These are phyloP conservation scores for Pseudomyrmex sp. DNA, from an alignment of 1,140 invertebrate genomes.

Conservation along the genomic window DNA sequence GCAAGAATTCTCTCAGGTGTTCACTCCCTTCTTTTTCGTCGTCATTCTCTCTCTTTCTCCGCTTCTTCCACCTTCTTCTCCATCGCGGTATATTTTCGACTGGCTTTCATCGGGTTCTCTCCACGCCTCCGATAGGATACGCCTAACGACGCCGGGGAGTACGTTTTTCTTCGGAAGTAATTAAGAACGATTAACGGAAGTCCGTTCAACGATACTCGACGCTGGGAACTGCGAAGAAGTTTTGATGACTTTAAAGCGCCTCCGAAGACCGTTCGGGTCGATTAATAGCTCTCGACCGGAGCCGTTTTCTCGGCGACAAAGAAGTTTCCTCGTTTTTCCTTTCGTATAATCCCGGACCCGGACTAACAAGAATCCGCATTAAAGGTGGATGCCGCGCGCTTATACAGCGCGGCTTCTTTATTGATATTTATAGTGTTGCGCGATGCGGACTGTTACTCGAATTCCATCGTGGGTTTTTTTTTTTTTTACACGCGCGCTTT, in stretches of 20 bases:
- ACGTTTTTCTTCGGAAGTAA: constrained; percentile 66
- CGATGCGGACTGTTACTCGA: constrained; percentile 10
- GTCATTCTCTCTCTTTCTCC: not conserved
- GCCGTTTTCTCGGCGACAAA: constrained; percentile 43
- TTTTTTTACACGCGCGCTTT: constrained; percentile 9
- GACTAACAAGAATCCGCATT: constrained; percentile 52
- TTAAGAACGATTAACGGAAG: constrained; percentile 67
- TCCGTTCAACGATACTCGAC: constrained; percentile 41
- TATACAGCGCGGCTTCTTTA: constrained; percentile 24
- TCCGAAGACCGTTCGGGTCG: constrained; percentile 41
- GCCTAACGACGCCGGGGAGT: constrained; percentile 54
- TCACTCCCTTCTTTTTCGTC: not conserved
- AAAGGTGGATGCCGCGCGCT: constrained; percentile 40
- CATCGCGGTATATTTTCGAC: constrained; percentile 48
- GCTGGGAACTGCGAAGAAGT: constrained; percentile 27
- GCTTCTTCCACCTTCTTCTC: not conserved
- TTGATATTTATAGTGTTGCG: constrained; percentile 43
- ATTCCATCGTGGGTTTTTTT: constrained; percentile 11
- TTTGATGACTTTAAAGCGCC: constrained; percentile 40
- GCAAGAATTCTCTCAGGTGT: not conserved
- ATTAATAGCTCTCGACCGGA: constrained; percentile 64
- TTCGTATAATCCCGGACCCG: constrained; percentile 42
- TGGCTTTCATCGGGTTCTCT: constrained; percentile 10
- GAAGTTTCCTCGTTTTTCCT: constrained; percentile 48
- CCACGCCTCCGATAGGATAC: constrained; percentile 19